Evolutionary conservation across 1,140 invertebrate species (phyloP).

Genomic region (Drosophila elegans): DNA sequence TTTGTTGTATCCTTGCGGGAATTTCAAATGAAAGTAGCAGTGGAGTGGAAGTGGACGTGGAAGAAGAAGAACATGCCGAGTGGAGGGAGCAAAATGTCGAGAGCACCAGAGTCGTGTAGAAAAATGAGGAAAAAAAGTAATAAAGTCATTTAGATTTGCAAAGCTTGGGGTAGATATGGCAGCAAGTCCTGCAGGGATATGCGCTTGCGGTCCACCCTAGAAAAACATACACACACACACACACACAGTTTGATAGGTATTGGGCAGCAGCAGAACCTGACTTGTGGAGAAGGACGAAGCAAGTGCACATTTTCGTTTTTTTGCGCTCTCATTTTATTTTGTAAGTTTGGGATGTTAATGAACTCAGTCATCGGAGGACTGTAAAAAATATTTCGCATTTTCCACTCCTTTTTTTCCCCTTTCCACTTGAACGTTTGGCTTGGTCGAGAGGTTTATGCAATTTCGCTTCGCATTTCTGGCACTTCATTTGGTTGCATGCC

Average conservation of each 20-base stretch:
- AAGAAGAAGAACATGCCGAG: slow-evolving; percentile 11
- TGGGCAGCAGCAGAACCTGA: slow-evolving; percentile 58
- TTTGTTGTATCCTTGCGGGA: slow-evolving; percentile 73
- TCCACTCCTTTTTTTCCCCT: neutral
- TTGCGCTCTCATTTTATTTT: slow-evolving; percentile 38
- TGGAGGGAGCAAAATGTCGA: slow-evolving; percentile 41
- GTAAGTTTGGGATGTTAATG: slow-evolving; percentile 73
- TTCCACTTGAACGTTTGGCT: slow-evolving; percentile 41
- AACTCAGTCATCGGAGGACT: slow-evolving; percentile 63
- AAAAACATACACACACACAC: slow-evolving; percentile 4
- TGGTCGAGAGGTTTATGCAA: slow-evolving; percentile 77
- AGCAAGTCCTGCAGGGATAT: slow-evolving; percentile 39
- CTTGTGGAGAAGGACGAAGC: slow-evolving; percentile 1
- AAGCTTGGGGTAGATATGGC: slow-evolving; percentile 79
- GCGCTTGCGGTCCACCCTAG: slow-evolving; percentile 24
- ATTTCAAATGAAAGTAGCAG: slow-evolving; percentile 79
- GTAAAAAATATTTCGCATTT: slow-evolving; percentile 47
- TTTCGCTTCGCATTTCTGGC: slow-evolving; percentile 80
- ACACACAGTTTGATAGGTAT: slow-evolving; percentile 60
- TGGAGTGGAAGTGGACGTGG: slow-evolving; percentile 50
- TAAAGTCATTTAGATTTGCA: slow-evolving; percentile 82
- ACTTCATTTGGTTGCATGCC: slow-evolving; percentile 72
- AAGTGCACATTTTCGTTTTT: slow-evolving; percentile 9
- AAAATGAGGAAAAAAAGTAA: slow-evolving; percentile 71
- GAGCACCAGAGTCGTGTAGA: slow-evolving; percentile 39